phyloP scores from a whole-genome alignment of 1,140 invertebrate species.

The Drosophila leontia region DNA sequence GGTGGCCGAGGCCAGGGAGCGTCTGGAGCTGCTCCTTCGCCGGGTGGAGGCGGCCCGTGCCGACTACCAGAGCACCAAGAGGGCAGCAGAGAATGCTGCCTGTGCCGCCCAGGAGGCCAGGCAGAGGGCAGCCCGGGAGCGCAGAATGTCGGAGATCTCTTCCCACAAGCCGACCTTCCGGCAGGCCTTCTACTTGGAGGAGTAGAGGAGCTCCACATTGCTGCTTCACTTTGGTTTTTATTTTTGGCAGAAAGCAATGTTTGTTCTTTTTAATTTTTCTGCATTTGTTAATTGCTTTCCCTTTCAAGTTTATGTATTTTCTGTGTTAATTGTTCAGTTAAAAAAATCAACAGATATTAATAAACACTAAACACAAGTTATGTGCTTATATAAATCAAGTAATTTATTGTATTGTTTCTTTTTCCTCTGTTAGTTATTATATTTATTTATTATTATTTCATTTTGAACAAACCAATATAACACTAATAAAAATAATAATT shows the following conservation, averaged over 20 bases:
- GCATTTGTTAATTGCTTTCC: background rate
- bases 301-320: background rate
- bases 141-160: background rate
- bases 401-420: too few relatives aligned
- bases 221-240: background rate
- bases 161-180: background rate
- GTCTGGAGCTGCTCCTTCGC: conserved; percentile 87
- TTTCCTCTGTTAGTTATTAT: too few relatives aligned
- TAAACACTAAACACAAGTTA: background rate
- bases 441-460: too few relatives aligned
- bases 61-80: conserved; percentile 87
- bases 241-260: background rate
- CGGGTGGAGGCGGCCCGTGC: conserved; percentile 87
- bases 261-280: background rate
- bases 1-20: conserved; percentile 87
- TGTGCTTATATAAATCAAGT: too few relatives aligned
- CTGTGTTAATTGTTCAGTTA: background rate
- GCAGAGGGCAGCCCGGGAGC: conserved; percentile 38
- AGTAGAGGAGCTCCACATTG: background rate
- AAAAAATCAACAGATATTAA: background rate
- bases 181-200: background rate
- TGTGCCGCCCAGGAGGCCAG: conserved; percentile 87
- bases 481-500: too few relatives aligned
- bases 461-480: too few relatives aligned
- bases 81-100: conserved; percentile 87